Base-by-base conservation (phyloP, 2,888 invertebrate genomes). In the Habroteleia sp. region DNA sequence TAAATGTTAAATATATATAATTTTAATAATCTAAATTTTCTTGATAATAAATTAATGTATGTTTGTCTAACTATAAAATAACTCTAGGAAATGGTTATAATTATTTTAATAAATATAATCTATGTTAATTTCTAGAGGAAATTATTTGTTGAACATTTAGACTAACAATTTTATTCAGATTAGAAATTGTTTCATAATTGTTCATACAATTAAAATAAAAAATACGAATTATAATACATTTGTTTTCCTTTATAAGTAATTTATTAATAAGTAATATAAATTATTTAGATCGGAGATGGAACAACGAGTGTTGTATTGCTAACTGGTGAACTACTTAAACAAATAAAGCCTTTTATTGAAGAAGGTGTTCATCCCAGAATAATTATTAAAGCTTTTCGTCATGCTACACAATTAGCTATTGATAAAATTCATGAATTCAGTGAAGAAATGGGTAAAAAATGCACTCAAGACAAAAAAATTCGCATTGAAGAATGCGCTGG, bases 221-320 rank as follows among this genome's bases (percentile, higher is more conserved):
- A n/a, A n/a, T n/a, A 33, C 20, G 20, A 20, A 20, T 20, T 20
- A 20, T 20, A 4, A 4, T 20, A n/a, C n/a, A n/a, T n/a, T n/a
- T n/a, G n/a, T n/a, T n/a, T n/a, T n/a, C n/a, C n/a, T n/a, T n/a
- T n/a, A n/a, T n/a, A n/a, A n/a, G n/a, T n/a, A n/a, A n/a, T 20
- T 20, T 20, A 20, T 3, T 20, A 3, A 20, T 4, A 4, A 4
- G 20, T 29, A 8, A 8, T 8, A 29, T 10, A 35, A 1, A 35
- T 16, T 54, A 13, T 63, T 14, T 25, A 97, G 96, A 96, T 99
- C 54, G 99, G 99, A 2, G 99, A 99, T 90, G 99, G 99, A 3
- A 99, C 99, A 5, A 99, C 99, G 0, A 97, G 96, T 56, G 99
- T 99, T 17, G 98, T 99, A 1, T 90, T 99, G 68, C 89, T 99